These are phyloP conservation scores for Patella vulgata DNA, from an alignment of 1,140 invertebrate genomes.

Conservation along the genomic window DNA sequence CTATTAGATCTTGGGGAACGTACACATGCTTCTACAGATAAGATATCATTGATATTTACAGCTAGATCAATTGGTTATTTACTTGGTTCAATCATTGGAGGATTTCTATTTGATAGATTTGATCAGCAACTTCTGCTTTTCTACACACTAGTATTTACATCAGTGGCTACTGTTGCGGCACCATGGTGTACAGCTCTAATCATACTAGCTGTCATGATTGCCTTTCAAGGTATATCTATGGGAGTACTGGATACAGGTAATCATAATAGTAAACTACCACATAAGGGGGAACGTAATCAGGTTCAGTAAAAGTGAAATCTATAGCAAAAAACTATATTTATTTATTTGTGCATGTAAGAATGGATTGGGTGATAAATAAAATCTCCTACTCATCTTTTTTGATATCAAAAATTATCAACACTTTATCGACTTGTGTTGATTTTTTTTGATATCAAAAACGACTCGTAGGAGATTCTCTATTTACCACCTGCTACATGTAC, in stretches of 20 bases:
- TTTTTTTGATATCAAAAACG: too few species aligned
- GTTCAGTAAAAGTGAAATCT: too few species aligned
- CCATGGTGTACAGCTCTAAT: constrained; percentile 56
- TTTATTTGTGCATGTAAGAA: too few species aligned
- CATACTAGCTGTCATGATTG: constrained; percentile 55
- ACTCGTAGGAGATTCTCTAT: too few species aligned
- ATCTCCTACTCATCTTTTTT: too few species aligned
- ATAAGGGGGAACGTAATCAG: too few species aligned
- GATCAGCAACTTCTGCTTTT: constrained; percentile 58
- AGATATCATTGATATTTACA: constrained; percentile 61
- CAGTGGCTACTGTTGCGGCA: constrained; percentile 51
- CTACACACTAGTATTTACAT: constrained; percentile 48
- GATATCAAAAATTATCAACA: too few species aligned
- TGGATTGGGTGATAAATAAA: too few species aligned
- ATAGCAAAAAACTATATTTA: too few species aligned
- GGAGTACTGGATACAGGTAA: constrained; percentile 67
- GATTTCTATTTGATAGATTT: constrained; percentile 63
- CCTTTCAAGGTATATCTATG: constrained; percentile 63
- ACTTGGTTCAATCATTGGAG: constrained; percentile 57
- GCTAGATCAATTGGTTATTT: constrained; percentile 62
- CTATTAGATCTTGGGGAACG: constrained; percentile 60
- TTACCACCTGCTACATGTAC: too few species aligned
- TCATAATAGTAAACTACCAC: too few species aligned
- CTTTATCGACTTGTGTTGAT: too few species aligned
- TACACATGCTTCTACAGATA: constrained; percentile 48